Evolutionary conservation across 2,888 invertebrate genomes (phyloP).

Genomic region (Campoplex capitator): DNA sequence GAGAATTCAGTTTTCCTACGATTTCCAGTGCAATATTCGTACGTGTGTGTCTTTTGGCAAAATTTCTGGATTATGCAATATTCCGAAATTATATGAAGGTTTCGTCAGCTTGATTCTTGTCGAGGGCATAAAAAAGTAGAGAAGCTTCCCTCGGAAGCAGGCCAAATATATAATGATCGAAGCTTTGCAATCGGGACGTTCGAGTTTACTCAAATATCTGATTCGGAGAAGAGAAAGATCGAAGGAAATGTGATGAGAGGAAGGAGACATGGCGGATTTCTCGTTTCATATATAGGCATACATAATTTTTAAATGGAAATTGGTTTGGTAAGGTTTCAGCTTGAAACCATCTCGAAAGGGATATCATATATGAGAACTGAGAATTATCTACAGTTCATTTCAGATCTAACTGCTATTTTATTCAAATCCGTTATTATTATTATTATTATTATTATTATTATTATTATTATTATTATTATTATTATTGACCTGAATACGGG

Average conservation of each 20-base stretch:
- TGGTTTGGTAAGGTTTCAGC: conserved; percentile 52
- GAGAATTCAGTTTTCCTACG: not conserved
- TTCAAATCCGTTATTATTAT: not conserved
- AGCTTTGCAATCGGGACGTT: conserved; percentile 34
- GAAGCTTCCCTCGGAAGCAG: conserved; percentile 21
- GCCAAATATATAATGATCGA: conserved; percentile 61
- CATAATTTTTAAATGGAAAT: conserved; percentile 47
- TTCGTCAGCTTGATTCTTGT: conserved; percentile 46
- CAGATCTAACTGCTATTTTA: not conserved
- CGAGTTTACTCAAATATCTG: conserved; percentile 55
- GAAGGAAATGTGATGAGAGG: conserved; percentile 19
- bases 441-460: not conserved
- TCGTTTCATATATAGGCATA: conserved; percentile 7
- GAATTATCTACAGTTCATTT: conserved; percentile 28
- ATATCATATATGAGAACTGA: conserved; percentile 29
- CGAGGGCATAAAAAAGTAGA: conserved; percentile 12
- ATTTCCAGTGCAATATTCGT: not conserved
- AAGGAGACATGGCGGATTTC: conserved; percentile 33
- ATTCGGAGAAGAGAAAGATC: conserved; percentile 46
- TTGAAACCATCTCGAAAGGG: conserved; percentile 41
- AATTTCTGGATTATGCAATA: conserved; percentile 18
- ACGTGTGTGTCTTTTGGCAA: not conserved
- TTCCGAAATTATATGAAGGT: conserved; percentile 3
- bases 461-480: not conserved
- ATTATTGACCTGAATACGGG: not conserved